These are phyloP conservation scores for Discoglossus pictus DNA, from an alignment of 2,797 vertebrate species.

Conservation along the genomic window DNA sequence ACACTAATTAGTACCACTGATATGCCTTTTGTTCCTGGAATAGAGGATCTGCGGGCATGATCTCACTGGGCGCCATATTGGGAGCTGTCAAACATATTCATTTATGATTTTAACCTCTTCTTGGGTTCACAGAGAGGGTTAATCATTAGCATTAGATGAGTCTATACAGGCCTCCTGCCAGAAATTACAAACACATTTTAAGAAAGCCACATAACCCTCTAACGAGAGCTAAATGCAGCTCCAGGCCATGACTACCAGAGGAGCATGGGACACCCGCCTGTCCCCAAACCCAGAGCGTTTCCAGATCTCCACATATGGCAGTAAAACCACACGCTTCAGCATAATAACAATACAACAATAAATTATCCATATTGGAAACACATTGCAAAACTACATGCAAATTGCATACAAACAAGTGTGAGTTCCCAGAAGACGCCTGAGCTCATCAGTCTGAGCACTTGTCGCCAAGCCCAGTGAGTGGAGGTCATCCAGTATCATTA, in stretches of 20 bases:
- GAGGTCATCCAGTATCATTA: too few species aligned
- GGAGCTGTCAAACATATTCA: too few species aligned
- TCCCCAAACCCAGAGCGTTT: not conserved
- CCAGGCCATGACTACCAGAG: not conserved
- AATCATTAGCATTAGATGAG: too few species aligned
- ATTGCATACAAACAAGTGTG: conserved; percentile 46
- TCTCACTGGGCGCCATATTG: too few species aligned
- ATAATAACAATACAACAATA: conserved; percentile 42
- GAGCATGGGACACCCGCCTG: conserved; percentile 20
- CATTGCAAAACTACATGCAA: conserved; percentile 52
- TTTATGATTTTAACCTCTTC: conserved; percentile 19
- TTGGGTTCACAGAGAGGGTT: too few species aligned
- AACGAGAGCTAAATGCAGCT: conserved; percentile 8
- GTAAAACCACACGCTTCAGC: conserved; percentile 10
- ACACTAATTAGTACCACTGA: too few species aligned
- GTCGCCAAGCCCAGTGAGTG: too few species aligned
- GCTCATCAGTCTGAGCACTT: conserved; percentile 48
- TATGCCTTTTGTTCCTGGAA: too few species aligned
- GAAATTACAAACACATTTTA: not conserved
- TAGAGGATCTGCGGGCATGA: too few species aligned
- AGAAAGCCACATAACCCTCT: not conserved
- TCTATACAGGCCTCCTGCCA: not conserved
- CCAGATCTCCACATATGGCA: not conserved
- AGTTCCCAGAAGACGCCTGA: conserved; percentile 53
- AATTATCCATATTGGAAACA: conserved; percentile 61